Percentiles rank a stretch among this genome's conserved stretches.
Conservation (phyloP, 2,113 vertebrate genomes). For the Channa argus region DNA sequence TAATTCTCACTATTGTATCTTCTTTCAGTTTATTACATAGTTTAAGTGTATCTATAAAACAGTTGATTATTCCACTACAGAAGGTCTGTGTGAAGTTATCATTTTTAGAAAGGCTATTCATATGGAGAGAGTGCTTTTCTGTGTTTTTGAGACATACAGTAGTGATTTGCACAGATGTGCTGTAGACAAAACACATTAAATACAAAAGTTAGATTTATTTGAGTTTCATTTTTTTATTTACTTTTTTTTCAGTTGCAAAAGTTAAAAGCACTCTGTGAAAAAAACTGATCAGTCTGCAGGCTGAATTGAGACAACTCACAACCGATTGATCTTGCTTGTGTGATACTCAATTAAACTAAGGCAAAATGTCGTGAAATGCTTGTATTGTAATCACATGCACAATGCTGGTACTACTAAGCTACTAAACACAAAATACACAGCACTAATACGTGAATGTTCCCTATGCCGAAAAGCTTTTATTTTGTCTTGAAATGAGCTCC, state of each 20-base stretch:
- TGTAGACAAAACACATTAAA: not conserved
- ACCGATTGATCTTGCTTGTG: constrained; percentile 30
- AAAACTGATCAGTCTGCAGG: too few species aligned
- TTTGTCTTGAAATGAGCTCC: too few species aligned
- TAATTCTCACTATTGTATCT: not conserved
- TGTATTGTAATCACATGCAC: not conserved
- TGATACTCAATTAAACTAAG: not conserved
- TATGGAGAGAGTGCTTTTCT: not conserved
- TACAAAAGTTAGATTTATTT: constrained; percentile 19
- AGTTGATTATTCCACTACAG: not conserved
- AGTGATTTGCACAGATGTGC: not conserved
- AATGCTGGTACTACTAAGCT: not conserved
- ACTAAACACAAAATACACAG: too few species aligned
- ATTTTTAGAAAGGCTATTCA: constrained; percentile 38
- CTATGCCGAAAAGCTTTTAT: not conserved
- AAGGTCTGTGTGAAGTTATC: constrained; percentile 28
- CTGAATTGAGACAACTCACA: constrained; percentile 25
- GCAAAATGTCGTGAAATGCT: not conserved
- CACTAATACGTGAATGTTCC: too few species aligned
- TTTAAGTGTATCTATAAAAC: not conserved
- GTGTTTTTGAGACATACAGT: too few species aligned
- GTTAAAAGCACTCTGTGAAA: too few species aligned
- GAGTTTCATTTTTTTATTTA: constrained; percentile 2
- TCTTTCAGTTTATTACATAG: constrained; percentile 23
- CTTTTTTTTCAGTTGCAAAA: not conserved